phyloP scores from a whole-genome alignment of 2,888 invertebrate genomes.

The Spatulosminthurus flaviceps region DNA sequence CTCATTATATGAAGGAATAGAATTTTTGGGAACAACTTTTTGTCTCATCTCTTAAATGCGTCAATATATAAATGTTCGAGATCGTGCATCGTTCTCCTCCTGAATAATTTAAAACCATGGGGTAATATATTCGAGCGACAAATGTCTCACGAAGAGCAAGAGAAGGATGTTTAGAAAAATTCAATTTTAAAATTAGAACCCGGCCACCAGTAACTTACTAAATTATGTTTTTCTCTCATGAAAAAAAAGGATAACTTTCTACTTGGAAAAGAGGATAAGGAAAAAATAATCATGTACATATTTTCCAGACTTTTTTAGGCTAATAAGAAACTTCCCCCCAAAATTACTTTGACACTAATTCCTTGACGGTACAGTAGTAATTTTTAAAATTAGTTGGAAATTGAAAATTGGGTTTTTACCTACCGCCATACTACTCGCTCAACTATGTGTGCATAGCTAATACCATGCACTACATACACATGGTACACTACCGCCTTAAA shows the following conservation, averaged over 20 bases:
- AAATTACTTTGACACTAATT: constrained; percentile 10
- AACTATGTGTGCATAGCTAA: too few relatives aligned
- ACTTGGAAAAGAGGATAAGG: not conserved
- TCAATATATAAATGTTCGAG: not conserved
- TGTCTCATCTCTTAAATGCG: not conserved
- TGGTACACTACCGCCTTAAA: not conserved
- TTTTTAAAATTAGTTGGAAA: not conserved
- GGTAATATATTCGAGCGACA: not conserved
- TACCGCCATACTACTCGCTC: not conserved
- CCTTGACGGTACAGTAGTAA: not conserved
- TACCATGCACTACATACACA: too few relatives aligned
- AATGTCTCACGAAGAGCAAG: not conserved
- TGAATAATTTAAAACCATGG: not conserved
- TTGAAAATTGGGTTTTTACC: constrained; percentile 9
- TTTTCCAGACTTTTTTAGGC: not conserved
- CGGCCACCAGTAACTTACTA: too few relatives aligned
- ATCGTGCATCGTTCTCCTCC: not conserved
- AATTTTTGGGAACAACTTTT: not conserved
- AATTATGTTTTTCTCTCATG: not conserved
- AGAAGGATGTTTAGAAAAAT: not conserved
- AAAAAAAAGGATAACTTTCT: not conserved
- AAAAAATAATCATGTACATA: not conserved
- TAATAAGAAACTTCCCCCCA: not conserved
- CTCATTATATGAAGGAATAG: not conserved
- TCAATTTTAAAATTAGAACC: constrained; percentile 11